A percentile compares a stretch with the other conserved stretches of the same genome.
Conservation (phyloP, 2,888 invertebrate species). For the Epistrophe eligans region DNA sequence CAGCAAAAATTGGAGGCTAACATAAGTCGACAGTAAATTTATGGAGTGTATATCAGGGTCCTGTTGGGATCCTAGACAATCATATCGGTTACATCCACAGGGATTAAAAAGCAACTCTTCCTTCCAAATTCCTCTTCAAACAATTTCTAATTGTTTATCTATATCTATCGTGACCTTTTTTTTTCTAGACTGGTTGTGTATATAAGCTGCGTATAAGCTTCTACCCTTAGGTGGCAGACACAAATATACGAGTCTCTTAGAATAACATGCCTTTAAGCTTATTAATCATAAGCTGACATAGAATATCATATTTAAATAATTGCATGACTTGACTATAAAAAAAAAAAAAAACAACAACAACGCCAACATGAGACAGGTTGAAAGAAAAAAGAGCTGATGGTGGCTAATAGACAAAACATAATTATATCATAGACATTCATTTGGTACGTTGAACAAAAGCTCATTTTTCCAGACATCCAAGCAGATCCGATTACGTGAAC, state of each 20-base stretch:
- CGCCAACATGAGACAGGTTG: neutral
- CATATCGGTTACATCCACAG: conserved; percentile 55
- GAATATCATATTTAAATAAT: conserved; percentile 68
- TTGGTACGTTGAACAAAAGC: conserved; percentile 40
- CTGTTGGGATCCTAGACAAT: conserved; percentile 46
- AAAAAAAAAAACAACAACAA: neutral
- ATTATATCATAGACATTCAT: conserved; percentile 19
- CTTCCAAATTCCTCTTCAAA: neutral
- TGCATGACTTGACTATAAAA: conserved; percentile 5
- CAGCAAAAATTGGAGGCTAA: too few species aligned
- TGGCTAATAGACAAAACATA: conserved; percentile 21
- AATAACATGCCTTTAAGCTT: conserved; percentile 39
- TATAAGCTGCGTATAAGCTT: conserved; percentile 30
- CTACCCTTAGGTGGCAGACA: conserved; percentile 26
- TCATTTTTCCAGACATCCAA: conserved; percentile 42
- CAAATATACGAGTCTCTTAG: conserved; percentile 13
- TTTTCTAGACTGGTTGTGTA: neutral
- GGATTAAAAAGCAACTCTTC: conserved; percentile 41
- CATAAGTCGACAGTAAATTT: too few species aligned
- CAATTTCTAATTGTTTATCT: neutral
- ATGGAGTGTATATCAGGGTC: too few species aligned
- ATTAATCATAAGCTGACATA: conserved; percentile 54
- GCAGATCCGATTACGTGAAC: conserved; percentile 59
- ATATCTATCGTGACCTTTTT: neutral
- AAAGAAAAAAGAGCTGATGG: neutral